Conservation (phyloP, 2,113 vertebrate genomes). For the Siniperca chuatsi region DNA sequence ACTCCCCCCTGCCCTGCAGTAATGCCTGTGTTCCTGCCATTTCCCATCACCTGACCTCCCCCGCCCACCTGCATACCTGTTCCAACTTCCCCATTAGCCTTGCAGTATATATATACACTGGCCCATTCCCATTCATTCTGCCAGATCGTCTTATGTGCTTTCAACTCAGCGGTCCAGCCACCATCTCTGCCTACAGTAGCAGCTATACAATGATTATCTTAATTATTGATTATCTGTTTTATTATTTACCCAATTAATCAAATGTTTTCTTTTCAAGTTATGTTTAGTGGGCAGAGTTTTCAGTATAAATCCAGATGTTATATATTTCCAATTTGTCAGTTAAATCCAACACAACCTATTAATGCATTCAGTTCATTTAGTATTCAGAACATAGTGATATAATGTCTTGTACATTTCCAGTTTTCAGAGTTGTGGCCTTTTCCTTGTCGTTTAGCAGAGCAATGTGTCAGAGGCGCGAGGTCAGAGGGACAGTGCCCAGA, state of each 20-base stretch:
- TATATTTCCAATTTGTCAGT: neutral
- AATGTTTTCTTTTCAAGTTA: neutral
- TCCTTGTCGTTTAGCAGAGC: constrained; percentile 33
- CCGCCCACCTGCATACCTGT: neutral
- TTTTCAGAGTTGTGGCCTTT: constrained; percentile 23
- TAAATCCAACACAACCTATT: neutral
- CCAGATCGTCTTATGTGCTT: too few relatives aligned
- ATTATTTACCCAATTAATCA: too few relatives aligned
- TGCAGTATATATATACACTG: neutral
- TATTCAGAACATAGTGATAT: neutral
- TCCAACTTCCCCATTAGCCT: neutral
- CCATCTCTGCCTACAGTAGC: neutral
- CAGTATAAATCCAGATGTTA: neutral
- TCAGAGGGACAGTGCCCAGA: constrained; percentile 57
- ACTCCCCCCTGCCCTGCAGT: neutral
- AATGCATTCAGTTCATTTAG: constrained; percentile 9
- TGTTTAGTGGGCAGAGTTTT: neutral
- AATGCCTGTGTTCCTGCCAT: neutral
- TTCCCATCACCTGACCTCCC: neutral
- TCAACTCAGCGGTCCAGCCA: too few relatives aligned
- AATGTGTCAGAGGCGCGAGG: constrained; percentile 37
- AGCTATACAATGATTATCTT: too few relatives aligned
- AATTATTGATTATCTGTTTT: too few relatives aligned
- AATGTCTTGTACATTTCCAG: constrained; percentile 15
- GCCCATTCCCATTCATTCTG: too few relatives aligned